phyloP scores from a whole-genome alignment of 2,888 invertebrate species.

The Pilophorus perplexus region DNA sequence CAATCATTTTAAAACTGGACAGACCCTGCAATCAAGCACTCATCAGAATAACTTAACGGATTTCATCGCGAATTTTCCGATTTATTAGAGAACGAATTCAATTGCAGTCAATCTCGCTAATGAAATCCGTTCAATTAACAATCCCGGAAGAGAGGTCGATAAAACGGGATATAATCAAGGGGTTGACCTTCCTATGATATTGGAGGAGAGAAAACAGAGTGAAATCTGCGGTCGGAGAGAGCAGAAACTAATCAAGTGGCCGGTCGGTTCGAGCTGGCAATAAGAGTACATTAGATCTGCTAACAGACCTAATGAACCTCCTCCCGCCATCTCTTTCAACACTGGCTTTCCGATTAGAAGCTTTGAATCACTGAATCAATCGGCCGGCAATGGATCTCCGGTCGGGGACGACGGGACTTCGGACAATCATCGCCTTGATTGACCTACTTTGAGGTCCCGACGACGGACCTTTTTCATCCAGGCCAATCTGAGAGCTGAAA shows the following conservation, averaged over 20 bases:
- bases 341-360: neutral
- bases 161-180: too few species aligned
- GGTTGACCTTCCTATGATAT: too few species aligned
- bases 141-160: too few species aligned
- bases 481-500: too few species aligned
- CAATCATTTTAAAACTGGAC: too few species aligned
- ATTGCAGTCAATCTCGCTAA: too few species aligned
- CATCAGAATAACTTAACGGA: too few species aligned
- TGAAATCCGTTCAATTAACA: too few species aligned
- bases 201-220: too few species aligned
- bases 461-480: neutral
- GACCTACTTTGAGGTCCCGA: neutral
- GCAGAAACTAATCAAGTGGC: conserved; percentile 15
- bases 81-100: too few species aligned
- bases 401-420: neutral
- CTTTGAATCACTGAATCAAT: conserved; percentile 20
- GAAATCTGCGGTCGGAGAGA: neutral
- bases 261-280: neutral
- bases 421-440: neutral
- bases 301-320: conserved; percentile 8
- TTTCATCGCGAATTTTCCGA: too few species aligned
- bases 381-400: conserved; percentile 7
- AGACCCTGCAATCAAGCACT: too few species aligned
- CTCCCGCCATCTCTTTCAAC: neutral
- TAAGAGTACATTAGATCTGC: conserved; percentile 17